Evolutionary conservation across 2,888 invertebrate genomes (phyloP).

Genomic region (Galerucella pusilla): DNA sequence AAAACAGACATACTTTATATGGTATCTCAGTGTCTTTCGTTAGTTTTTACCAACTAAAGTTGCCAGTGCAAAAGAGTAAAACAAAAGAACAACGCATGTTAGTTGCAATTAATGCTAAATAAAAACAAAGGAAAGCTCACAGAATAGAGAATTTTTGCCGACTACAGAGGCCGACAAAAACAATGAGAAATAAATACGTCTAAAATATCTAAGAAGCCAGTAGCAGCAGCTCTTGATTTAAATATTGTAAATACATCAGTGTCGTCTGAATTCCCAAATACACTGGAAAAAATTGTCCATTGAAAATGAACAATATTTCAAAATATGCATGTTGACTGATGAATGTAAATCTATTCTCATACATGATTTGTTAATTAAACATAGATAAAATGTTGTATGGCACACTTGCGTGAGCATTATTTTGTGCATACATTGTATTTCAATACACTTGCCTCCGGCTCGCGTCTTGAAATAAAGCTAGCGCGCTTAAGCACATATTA

Average conservation of each 20-base stretch:
- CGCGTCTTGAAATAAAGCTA: no score
- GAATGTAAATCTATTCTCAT: no score
- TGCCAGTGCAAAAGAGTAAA: slow-evolving; percentile 17
- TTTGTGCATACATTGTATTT: no score
- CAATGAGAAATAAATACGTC: slow-evolving; percentile 60
- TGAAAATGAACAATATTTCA: background rate
- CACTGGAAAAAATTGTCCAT: slow-evolving; percentile 18
- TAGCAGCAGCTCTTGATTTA: slow-evolving; percentile 49
- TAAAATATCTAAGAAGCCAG: slow-evolving; percentile 56
- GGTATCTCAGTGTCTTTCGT: background rate
- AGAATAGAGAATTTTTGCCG: slow-evolving; percentile 54
- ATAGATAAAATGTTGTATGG: no score
- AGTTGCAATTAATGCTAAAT: slow-evolving; percentile 58
- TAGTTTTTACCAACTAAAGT: slow-evolving; percentile 9
- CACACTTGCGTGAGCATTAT: no score
- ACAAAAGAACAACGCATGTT: slow-evolving; percentile 51
- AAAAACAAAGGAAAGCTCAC: slow-evolving; percentile 55
- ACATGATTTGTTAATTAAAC: no score
- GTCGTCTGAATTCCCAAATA: slow-evolving; percentile 30
- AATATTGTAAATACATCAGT: slow-evolving; percentile 49
- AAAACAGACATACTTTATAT: slow-evolving; percentile 1
- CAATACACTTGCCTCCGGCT: no score
- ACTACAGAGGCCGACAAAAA: slow-evolving; percentile 50
- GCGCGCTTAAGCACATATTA: no score
- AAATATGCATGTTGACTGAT: no score